A percentile compares a stretch with the other conserved stretches of the same genome.
Evolutionary conservation across 2,113 vertebrate genomes (phyloP).

Genomic region (Elephas maximus): DNA sequence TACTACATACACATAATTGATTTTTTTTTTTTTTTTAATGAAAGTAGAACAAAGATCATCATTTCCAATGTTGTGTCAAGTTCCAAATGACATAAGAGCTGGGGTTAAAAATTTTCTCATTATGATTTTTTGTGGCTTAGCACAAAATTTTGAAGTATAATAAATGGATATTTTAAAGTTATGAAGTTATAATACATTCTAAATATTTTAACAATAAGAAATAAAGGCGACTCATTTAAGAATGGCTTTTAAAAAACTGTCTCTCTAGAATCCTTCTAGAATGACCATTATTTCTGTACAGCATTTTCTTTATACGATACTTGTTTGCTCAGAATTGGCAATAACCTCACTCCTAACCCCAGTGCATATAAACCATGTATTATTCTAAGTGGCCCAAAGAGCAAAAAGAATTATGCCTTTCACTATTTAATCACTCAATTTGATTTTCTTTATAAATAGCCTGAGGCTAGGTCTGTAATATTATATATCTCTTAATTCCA

Average conservation of each 20-base stretch:
- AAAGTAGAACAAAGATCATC: conserved; percentile 42
- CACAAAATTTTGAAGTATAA: conserved; percentile 1
- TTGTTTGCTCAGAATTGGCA: conserved; percentile 39
- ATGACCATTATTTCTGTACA: background rate
- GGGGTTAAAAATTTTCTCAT: background rate
- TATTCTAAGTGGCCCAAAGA: conserved; percentile 51
- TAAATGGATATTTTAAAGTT: conserved; percentile 30
- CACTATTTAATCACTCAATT: conserved; percentile 76
- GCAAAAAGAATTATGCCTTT: conserved; percentile 76
- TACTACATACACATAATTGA: background rate
- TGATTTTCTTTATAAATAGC: conserved; percentile 79
- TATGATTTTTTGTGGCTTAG: background rate
- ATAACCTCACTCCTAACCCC: background rate
- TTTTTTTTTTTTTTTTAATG: background rate
- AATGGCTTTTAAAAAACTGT: background rate
- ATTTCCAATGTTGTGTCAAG: conserved; percentile 13
- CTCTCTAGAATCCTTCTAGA: background rate
- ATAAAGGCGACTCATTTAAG: conserved; percentile 17
- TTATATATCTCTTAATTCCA: conserved; percentile 69
- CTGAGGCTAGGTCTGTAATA: conserved; percentile 61
- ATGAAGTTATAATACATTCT: background rate
- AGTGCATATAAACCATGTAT: conserved; percentile 51
- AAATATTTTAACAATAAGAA: conserved; percentile 57
- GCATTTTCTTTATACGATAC: conserved; percentile 19
- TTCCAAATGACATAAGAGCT: conserved; percentile 1